Base-by-base conservation (phyloP, 2,113 vertebrate species). In the Anhinga anhinga region DNA sequence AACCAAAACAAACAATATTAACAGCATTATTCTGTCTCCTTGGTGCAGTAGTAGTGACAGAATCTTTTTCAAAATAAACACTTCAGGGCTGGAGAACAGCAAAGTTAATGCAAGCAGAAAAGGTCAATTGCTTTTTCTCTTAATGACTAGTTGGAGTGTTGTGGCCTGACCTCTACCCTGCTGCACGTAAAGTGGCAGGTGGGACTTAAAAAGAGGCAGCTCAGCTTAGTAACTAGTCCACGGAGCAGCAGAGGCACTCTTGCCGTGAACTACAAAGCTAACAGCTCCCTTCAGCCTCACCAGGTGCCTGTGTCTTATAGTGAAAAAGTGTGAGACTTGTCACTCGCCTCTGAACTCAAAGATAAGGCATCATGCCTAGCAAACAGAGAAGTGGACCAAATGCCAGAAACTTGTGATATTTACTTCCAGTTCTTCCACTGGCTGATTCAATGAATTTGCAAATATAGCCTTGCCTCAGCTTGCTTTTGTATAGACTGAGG, bases 1-100 rank as follows among this genome's bases (percentile, higher is more conserved):
- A 97, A 97, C 77, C 74, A 97, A 98, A 98, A 96, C 91, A 98
- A 98, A 97, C 93, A 94, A 78, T 93, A 82, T 91, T 97, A 97
- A 97, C 15, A 29, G 82, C 90, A 95, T 97, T 97, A 96, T 97
- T 97, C 96, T 96, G 65, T 88, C 96, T 96, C 90, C 85, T 95
- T 79, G 59, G 77, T 89, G 80, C 84, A 89, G 92, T 72, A 96
- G 96, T 90, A 92, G 78, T 77, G 86, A 91, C 76, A 96, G 88
- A 95, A 97, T 82, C 78, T 93, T 83, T 97, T 94, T 97, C 94
- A 97, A 98, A 98, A 97, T 93, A 98, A 98, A 97, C 96, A 91
- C 84, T 82, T 96, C 32, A 20, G 82, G 82, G 65, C 40, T 53
- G 96, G 96, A 93, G 93, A 97, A 95, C 95, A 96, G 82, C 67